Conservation (phyloP, 2,888 invertebrate genomes). For the Drosophila diplacantha region DNA sequence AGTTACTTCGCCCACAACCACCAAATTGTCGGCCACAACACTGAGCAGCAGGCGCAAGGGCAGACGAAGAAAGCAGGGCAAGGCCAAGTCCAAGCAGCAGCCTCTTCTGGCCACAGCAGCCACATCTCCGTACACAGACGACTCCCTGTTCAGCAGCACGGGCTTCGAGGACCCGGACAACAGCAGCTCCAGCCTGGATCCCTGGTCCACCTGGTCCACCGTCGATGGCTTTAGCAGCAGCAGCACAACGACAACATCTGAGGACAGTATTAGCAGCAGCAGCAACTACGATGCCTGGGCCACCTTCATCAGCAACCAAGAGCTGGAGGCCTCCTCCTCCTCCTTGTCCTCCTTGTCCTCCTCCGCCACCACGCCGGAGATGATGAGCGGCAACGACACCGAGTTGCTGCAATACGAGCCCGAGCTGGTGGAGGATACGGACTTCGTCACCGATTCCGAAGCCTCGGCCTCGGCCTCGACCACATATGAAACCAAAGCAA, state of each 20-base stretch:
- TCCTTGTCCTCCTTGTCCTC: constrained; percentile 32
- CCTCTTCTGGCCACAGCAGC: constrained; percentile 44
- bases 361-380: constrained; percentile 30
- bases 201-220: constrained; percentile 63
- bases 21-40: constrained; percentile 57
- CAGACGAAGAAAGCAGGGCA: constrained; percentile 69
- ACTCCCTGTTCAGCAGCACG: constrained; percentile 40
- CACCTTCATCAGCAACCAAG: constrained; percentile 56
- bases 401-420: constrained; percentile 53
- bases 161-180: constrained; percentile 50
- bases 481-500: constrained; percentile 67
- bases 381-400: constrained; percentile 46
- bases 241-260: constrained; percentile 54
- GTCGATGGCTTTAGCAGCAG: constrained; percentile 49
- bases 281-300: constrained; percentile 55
- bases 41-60: constrained; percentile 70
- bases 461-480: constrained; percentile 34
- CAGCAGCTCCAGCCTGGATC: constrained; percentile 48
- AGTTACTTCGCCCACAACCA: constrained; percentile 45
- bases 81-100: constrained; percentile 31
- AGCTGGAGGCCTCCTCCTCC: constrained; percentile 47
- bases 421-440: constrained; percentile 45
- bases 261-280: constrained; percentile 64
- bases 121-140: constrained; percentile 41
- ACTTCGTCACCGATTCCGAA: constrained; percentile 13